These are phyloP conservation scores for Cryptotermes secundus DNA, from an alignment of 1,140 invertebrate genomes.

Conservation along the genomic window DNA sequence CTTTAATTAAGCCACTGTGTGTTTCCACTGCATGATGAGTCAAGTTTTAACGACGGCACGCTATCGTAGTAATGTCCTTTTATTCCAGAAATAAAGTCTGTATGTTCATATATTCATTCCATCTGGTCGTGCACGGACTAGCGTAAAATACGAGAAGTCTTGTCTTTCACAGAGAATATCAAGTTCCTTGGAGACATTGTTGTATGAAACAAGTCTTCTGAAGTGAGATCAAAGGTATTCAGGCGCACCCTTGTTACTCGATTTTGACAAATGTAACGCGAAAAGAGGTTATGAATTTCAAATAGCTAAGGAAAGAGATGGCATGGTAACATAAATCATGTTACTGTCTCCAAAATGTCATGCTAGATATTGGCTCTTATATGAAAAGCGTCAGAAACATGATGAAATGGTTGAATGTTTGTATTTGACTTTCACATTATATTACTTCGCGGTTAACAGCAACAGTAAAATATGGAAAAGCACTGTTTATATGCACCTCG, in stretches of 20 bases:
- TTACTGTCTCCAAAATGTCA: neutral
- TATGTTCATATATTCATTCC: neutral
- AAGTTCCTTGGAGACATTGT: neutral
- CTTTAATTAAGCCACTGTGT: conserved; percentile 3
- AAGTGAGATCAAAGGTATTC: neutral
- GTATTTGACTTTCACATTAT: neutral
- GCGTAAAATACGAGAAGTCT: neutral
- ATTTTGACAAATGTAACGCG: conserved; percentile 12
- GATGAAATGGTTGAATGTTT: neutral
- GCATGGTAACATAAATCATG: conserved; percentile 8
- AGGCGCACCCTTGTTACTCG: neutral
- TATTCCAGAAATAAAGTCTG: neutral
- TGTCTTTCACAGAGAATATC: conserved; percentile 8
- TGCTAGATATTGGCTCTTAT: neutral
- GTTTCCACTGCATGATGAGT: neutral
- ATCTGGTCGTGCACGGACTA: neutral
- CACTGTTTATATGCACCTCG: no score
- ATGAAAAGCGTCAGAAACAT: neutral
- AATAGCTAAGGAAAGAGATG: neutral
- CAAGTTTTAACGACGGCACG: neutral
- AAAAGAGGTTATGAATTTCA: conserved; percentile 14
- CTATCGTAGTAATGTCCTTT: neutral
- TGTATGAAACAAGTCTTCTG: neutral
- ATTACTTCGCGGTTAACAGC: no score
- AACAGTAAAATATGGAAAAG: no score